Conservation (phyloP, 1,140 invertebrate species). For the Steinernema khuongi region DNA sequence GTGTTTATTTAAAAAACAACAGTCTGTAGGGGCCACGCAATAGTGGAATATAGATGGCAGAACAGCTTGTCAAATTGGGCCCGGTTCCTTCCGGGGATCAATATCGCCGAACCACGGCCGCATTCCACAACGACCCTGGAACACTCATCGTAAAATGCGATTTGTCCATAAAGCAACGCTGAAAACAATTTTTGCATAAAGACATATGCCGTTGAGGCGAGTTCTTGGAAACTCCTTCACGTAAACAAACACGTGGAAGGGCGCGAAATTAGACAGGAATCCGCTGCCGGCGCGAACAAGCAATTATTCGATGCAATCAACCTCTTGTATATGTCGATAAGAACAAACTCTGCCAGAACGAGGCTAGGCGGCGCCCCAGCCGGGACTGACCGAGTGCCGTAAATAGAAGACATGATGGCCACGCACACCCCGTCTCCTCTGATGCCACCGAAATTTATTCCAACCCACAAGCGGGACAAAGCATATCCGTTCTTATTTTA, state of each 20-base stretch:
- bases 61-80: constrained; percentile 14
- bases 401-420: constrained; percentile 5
- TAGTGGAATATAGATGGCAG: background rate
- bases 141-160: background rate
- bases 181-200: constrained; percentile 11
- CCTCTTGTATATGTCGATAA: background rate
- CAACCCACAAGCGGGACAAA: no score
- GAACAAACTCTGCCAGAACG: background rate
- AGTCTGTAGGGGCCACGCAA: background rate
- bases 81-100: constrained; percentile 5
- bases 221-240: no score
- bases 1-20: constrained; percentile 8
- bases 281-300: no score
- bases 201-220: background rate
- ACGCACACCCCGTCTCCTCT: background rate
- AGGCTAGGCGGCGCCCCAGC: background rate
- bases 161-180: constrained; percentile 13
- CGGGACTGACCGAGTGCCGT: background rate
- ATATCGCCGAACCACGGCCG: background rate
- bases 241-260: no score
- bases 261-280: no score
- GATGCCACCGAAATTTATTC: background rate
- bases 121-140: background rate
- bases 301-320: no score
- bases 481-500: no score